phyloP scores from a whole-genome alignment of 2,797 vertebrate genomes.

The Sebastes matsubarae region DNA sequence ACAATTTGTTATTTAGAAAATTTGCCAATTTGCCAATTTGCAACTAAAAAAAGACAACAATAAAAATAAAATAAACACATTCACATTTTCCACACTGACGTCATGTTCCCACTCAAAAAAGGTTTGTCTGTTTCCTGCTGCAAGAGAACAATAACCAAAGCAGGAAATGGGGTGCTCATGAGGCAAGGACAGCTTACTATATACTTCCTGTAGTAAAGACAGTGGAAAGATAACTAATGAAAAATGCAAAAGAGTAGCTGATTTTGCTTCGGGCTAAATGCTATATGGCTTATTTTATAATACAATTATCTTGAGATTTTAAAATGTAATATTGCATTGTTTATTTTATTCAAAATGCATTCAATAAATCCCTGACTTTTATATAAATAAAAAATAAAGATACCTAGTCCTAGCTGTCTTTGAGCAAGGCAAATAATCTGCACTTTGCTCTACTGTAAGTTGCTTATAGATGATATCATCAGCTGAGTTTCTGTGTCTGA shows the following conservation, averaged over 20 bases:
- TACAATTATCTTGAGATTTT: neutral
- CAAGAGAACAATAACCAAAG: neutral
- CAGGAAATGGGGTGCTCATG: neutral
- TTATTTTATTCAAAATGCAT: neutral
- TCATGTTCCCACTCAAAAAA: neutral
- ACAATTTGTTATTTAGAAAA: neutral
- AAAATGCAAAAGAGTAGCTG: neutral
- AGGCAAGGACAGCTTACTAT: neutral
- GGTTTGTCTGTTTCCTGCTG: conserved; percentile 1
- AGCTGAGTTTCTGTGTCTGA: neutral
- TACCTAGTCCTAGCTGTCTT: neutral
- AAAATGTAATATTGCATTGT: neutral
- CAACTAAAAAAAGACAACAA: neutral
- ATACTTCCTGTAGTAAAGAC: neutral
- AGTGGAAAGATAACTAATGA: neutral
- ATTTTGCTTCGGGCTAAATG: neutral
- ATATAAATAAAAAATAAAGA: neutral
- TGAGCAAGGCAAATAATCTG: neutral
- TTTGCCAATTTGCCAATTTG: neutral
- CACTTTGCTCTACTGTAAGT: neutral
- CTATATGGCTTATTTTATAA: neutral
- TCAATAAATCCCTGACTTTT: neutral
- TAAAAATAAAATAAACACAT: neutral
- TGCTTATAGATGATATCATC: neutral
- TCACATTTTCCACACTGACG: neutral